Percentiles rank a stretch among this genome's conserved stretches.
These are phyloP conservation scores for Zootermopsis nevadensis DNA, from an alignment of 2,888 invertebrate species.

Conservation along the genomic window DNA sequence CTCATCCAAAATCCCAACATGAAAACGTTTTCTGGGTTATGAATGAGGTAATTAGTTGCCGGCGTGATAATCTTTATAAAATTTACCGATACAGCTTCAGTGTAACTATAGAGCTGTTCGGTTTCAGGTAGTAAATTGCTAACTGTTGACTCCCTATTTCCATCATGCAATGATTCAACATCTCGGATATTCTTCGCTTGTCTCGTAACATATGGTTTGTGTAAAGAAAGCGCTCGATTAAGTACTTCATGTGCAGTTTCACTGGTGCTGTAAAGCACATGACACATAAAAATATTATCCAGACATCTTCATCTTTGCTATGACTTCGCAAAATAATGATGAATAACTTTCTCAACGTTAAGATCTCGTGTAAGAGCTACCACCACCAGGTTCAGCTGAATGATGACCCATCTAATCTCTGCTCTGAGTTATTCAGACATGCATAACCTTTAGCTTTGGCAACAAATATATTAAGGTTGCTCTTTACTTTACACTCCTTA, in stretches of 20 bases:
- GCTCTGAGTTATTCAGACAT: slow-evolving; percentile 12
- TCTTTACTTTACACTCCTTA: not conserved
- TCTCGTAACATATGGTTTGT: slow-evolving; percentile 2
- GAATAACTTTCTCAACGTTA: slow-evolving; percentile 27
- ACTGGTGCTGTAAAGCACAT: not conserved
- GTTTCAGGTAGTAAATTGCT: too few species aligned
- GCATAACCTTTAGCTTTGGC: slow-evolving; percentile 14
- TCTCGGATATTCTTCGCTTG: not conserved
- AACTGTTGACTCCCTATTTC: too few species aligned
- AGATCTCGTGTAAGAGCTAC: slow-evolving; percentile 25
- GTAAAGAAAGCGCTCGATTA: not conserved
- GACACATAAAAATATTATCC: not conserved
- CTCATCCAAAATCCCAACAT: too few species aligned
- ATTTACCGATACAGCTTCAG: too few species aligned
- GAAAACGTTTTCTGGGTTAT: too few species aligned
- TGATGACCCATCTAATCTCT: not conserved
- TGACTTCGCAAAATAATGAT: slow-evolving; percentile 35
- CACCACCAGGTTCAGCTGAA: not conserved
- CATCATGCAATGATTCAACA: not conserved
- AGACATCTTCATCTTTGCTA: slow-evolving; percentile 26
- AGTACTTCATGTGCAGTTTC: slow-evolving; percentile 10
- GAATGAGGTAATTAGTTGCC: too few species aligned
- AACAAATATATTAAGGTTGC: not conserved
- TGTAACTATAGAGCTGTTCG: too few species aligned
- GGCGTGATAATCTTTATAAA: too few species aligned